phyloP scores from a whole-genome alignment of 2,797 vertebrate genomes.

The Erethizon dorsatum region DNA sequence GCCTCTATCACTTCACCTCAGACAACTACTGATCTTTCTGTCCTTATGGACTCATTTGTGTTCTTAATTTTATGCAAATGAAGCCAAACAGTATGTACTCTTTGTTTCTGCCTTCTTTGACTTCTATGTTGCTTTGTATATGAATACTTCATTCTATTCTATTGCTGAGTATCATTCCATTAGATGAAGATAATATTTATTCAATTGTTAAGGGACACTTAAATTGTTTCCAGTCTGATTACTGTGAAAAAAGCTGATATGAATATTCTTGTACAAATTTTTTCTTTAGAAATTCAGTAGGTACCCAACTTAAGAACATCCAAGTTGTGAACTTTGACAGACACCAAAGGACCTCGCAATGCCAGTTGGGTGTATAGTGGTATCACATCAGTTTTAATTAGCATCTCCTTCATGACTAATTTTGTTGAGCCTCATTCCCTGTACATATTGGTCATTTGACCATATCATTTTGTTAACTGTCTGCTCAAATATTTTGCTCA shows the following conservation, averaged over 20 bases:
- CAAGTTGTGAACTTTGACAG: neutral
- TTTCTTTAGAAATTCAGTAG: neutral
- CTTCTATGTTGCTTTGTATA: neutral
- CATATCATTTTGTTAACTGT: neutral
- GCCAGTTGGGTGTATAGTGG: neutral
- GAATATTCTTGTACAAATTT: neutral
- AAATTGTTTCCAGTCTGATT: neutral
- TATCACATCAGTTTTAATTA: neutral
- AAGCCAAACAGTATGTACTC: neutral
- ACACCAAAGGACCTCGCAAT: neutral
- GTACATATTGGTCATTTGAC: neutral
- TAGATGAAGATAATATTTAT: neutral
- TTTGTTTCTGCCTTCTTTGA: neutral
- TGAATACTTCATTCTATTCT: neutral
- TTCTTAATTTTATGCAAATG: neutral
- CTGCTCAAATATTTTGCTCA: neutral
- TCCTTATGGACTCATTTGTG: neutral
- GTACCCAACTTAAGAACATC: neutral
- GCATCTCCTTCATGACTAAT: neutral
- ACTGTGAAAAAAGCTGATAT: neutral
- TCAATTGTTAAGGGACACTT: neutral
- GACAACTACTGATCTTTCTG: neutral
- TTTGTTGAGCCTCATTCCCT: neutral
- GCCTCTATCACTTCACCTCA: neutral
- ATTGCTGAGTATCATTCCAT: neutral